Evolutionary conservation across 2,797 vertebrate species (phyloP).

Genomic region (Dermochelys coriacea): DNA sequence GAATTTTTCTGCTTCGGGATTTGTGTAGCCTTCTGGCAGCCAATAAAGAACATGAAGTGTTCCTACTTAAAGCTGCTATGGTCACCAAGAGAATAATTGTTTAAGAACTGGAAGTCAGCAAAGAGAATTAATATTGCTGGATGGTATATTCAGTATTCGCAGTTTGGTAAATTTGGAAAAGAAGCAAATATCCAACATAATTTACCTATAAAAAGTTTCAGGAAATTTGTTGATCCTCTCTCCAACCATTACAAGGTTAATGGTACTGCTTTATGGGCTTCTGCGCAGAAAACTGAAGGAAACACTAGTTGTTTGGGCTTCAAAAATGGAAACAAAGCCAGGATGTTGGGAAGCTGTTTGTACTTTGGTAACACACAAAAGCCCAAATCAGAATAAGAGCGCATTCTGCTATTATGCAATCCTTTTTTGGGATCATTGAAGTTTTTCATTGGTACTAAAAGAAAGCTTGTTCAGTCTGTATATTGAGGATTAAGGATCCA

Average conservation of each 20-base stretch:
- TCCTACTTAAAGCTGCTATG: neutral
- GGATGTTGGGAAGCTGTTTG: neutral
- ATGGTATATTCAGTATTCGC: neutral
- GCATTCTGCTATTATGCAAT: neutral
- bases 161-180: neutral
- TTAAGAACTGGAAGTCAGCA: neutral
- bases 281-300: neutral
- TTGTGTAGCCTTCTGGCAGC: neutral
- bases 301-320: neutral
- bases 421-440: neutral
- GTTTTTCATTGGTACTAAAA: neutral
- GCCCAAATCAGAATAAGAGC: neutral
- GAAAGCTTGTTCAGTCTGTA: neutral
- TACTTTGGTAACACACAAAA: neutral
- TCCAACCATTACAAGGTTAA: neutral
- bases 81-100: neutral
- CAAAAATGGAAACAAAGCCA: neutral
- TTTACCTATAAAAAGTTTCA: neutral
- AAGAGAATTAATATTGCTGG: neutral
- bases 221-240: neutral
- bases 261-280: neutral
- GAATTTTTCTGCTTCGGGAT: conserved; percentile 11
- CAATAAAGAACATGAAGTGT: neutral
- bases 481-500: neutral
- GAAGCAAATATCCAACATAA: neutral